Percentiles rank a stretch among this genome's conserved stretches.
Conservation (phyloP, 2,888 invertebrate species). For the Lymantria monacha region DNA sequence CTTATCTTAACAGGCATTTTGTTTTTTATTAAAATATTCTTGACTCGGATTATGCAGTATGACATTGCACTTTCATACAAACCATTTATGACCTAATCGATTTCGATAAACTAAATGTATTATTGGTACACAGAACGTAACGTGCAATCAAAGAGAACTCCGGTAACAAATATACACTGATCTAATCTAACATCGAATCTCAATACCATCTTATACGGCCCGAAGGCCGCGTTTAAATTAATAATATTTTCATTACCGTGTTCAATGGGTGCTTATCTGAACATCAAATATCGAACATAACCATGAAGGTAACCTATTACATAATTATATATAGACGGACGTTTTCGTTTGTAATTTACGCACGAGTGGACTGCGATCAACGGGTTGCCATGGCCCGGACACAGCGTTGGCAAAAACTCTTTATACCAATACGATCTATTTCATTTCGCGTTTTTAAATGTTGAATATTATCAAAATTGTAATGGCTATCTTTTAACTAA, state of each 20-base stretch:
- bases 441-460: conserved; percentile 30
- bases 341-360: conserved; percentile 55
- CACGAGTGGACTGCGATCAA: conserved; percentile 44
- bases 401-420: conserved; percentile 29
- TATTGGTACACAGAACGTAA: conserved; percentile 1
- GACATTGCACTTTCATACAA: neutral
- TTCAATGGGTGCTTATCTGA: conserved; percentile 47
- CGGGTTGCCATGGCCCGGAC: conserved; percentile 16
- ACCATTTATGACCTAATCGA: neutral
- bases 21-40: too few relatives aligned
- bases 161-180: conserved; percentile 21
- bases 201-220: conserved; percentile 31
- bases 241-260: conserved; percentile 44
- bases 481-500: neutral
- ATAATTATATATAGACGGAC: conserved; percentile 39
- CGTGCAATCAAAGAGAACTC: conserved; percentile 3
- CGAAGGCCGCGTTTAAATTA: conserved; percentile 37
- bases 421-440: conserved; percentile 24
- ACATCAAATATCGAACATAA: conserved; percentile 32
- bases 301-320: conserved; percentile 33
- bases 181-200: conserved; percentile 41
- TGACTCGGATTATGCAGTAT: neutral
- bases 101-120: neutral
- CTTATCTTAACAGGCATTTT: too few relatives aligned
- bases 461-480: conserved; percentile 12